Evolutionary conservation across 2,113 vertebrate species (phyloP), one percentile per base, ranked within the genome.

Genomic region (Cyphomyrus discorhynchus): DNA sequence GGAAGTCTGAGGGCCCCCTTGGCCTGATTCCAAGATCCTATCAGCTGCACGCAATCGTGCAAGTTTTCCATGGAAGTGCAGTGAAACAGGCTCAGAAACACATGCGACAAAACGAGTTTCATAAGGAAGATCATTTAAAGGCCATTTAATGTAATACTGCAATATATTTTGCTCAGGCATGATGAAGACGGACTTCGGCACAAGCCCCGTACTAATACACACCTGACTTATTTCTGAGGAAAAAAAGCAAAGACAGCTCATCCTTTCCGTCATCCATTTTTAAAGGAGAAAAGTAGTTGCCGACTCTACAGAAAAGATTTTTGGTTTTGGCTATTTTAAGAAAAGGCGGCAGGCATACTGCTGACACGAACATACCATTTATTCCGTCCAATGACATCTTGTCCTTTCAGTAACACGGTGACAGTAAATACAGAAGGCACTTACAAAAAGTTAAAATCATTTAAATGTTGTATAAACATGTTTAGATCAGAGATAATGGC

Each of bases 401-500:
- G 17, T 52, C 89, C 93, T 93, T 91, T 74, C 92, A 97, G 96
- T 95, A 94, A 96, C 95, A 97, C 31, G 15, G 39, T 96, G 94
- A 92, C 49, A 95, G 96, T 96, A 95, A 96, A 93, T 97, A 96
- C 94, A 95, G 96, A 99, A 99, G 98, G 98, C 98, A 99, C 98
- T 99, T 99, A 97, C 97, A 98, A 97, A 96, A 96, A 93, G 93
- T 90, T 95, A 93, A 94, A 95, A 96, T 95, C 92, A 96, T 89
- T 94, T 89, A 94, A 92, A 88, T 93, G 93, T 94, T 94, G 92
- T 93, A 87, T 56, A 94, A 90, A 94, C 96, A 93, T 94, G 95
- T 95, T 93, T 92, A 91, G 88, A 92, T 80, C 93, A 93, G 91
- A 94, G 92, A 91, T 87, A 88, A 74, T 93, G 95, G 95, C 95